A percentile compares a stretch with the other conserved stretches of the same genome.
phyloP scores from a whole-genome alignment of 2,888 invertebrate genomes.

The Malthinus seriepunctatus region DNA sequence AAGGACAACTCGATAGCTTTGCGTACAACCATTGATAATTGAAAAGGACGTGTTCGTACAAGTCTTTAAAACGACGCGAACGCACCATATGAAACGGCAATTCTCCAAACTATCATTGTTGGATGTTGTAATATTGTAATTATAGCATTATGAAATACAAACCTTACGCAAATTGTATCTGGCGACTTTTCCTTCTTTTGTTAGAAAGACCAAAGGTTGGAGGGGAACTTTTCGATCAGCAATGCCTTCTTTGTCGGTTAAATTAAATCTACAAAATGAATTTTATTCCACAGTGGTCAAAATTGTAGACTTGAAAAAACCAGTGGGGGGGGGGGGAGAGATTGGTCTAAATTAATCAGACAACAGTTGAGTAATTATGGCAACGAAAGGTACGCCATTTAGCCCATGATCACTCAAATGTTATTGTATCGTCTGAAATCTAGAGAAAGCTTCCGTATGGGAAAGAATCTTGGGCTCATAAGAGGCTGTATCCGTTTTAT shows the following conservation, averaged over 20 bases:
- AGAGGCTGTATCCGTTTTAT: too few species aligned
- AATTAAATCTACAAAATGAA: conserved; percentile 62
- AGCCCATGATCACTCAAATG: too few species aligned
- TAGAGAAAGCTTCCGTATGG: too few species aligned
- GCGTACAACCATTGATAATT: conserved; percentile 98
- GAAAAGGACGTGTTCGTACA: conserved; percentile 91
- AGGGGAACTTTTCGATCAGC: conserved; percentile 94
- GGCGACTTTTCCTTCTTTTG: conserved; percentile 85
- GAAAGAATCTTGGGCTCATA: too few species aligned
- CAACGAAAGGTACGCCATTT: too few species aligned
- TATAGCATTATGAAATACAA: conserved; percentile 32
- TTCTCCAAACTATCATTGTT: conserved; percentile 79
- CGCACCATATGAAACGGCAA: conserved; percentile 93
- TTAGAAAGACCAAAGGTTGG: conserved; percentile 89
- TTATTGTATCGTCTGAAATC: too few species aligned
- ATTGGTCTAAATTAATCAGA: too few species aligned
- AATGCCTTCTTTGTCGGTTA: conserved; percentile 85
- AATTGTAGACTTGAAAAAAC: not conserved
- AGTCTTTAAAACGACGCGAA: conserved; percentile 85
- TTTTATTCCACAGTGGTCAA: conserved; percentile 6
- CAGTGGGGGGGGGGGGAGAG: too few species aligned
- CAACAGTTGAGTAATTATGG: too few species aligned
- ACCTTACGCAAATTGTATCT: conserved; percentile 95
- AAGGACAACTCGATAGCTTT: conserved; percentile 91
- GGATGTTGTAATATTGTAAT: not conserved